Conservation (phyloP, 2,113 vertebrate genomes). For the Cyphomyrus plagiostoma region DNA sequence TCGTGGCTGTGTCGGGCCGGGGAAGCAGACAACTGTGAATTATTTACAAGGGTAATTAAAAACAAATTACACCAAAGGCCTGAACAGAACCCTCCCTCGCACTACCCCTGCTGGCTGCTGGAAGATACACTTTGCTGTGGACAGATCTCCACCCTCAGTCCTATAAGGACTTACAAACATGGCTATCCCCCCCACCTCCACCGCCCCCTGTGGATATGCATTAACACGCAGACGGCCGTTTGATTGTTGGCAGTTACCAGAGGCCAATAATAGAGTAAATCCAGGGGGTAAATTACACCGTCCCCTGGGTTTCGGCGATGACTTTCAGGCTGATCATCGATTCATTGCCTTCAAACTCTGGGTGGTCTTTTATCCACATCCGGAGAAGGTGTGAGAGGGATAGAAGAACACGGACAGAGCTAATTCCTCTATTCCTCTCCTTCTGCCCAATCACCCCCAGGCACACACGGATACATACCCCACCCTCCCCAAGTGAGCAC, state of each 20-base stretch:
- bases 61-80: constrained; percentile 46
- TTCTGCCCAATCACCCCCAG: constrained; percentile 17
- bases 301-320: constrained; percentile 53
- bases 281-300: constrained; percentile 32
- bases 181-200: constrained; percentile 27
- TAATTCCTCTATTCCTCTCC: constrained; percentile 57
- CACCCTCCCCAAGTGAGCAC: constrained; percentile 40
- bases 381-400: constrained; percentile 55
- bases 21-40: constrained; percentile 39
- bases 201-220: not conserved
- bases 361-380: constrained; percentile 22
- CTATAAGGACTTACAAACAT: constrained; percentile 30
- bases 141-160: constrained; percentile 28
- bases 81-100: constrained; percentile 27
- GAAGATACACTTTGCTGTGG: constrained; percentile 30
- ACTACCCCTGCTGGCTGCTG: constrained; percentile 13
- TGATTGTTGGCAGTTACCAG: constrained; percentile 46
- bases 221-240: constrained; percentile 23
- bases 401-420: constrained; percentile 65
- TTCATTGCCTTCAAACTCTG: not conserved
- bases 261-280: constrained; percentile 23
- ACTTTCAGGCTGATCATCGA: constrained; percentile 31
- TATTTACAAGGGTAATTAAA: constrained; percentile 53
- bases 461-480: constrained; percentile 1
- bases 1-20: not conserved